These are phyloP conservation scores for Fratercula arctica DNA, from an alignment of 2,797 vertebrate species.

Conservation along the genomic window DNA sequence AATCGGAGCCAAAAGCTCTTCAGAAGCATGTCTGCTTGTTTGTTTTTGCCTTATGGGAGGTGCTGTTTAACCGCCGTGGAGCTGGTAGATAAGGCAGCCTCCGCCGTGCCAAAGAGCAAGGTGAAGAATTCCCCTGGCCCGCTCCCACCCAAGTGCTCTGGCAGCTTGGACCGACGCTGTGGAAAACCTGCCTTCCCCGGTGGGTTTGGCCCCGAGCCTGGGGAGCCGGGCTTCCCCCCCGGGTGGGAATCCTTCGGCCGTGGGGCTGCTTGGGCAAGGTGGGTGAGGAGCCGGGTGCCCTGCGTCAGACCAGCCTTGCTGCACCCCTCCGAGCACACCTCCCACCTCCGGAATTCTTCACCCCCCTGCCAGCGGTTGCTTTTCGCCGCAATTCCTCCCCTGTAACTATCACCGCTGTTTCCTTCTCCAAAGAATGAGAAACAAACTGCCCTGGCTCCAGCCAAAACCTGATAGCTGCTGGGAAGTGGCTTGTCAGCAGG, in stretches of 20 bases:
- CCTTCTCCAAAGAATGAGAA: neutral
- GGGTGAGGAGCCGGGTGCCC: neutral
- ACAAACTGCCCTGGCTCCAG: neutral
- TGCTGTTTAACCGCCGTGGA: neutral
- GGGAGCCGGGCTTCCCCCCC: neutral
- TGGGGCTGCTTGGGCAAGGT: rapidly evolving
- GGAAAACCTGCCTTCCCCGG: rapidly evolving
- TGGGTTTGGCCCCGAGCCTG: neutral
- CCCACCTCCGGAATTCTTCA: neutral
- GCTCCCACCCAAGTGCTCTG: neutral
- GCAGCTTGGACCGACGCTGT: neutral
- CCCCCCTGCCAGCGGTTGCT: neutral
- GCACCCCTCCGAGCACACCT: rapidly evolving
- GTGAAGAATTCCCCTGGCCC: neutral
- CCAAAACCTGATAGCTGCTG: neutral
- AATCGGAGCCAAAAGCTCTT: neutral
- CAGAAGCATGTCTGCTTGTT: neutral
- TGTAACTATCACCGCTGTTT: neutral
- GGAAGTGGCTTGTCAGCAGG: neutral
- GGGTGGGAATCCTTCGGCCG: neutral
- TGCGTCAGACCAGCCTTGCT: neutral
- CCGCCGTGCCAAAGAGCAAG: neutral
- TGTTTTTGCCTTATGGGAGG: neutral
- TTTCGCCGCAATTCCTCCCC: neutral
- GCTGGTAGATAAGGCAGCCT: neutral